These are phyloP conservation scores for silkworm (Bombyx mori) DNA, from an alignment of 1,140 invertebrate species.

Conservation along the genomic window DNA sequence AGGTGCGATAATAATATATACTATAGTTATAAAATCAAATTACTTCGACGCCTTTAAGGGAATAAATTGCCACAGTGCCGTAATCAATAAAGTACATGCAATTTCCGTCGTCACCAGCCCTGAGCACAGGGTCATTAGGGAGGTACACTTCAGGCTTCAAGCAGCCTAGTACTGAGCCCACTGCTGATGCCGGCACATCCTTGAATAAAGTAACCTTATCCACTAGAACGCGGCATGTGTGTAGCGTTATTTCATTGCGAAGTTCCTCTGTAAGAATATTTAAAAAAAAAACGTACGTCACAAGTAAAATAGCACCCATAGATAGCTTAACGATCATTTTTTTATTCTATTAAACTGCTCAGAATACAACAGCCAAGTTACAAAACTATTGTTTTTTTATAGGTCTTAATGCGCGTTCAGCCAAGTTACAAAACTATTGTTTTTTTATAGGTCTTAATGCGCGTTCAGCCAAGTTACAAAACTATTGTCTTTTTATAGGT, in stretches of 20 bases:
- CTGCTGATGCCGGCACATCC: constrained; percentile 21
- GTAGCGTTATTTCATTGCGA: constrained; percentile 33
- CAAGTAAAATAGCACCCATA: not conserved
- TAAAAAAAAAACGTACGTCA: not conserved
- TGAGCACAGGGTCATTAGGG: constrained; percentile 58
- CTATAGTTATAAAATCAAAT: not conserved
- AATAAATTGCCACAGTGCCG: constrained; percentile 74
- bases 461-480: too few relatives aligned
- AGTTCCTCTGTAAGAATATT: constrained; percentile 30
- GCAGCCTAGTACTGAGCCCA: constrained; percentile 33
- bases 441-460: too few relatives aligned
- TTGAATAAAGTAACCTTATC: constrained; percentile 30
- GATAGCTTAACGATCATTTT: too few relatives aligned
- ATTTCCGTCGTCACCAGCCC: constrained; percentile 70
- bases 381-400: too few relatives aligned
- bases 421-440: too few relatives aligned
- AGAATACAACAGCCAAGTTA: too few relatives aligned
- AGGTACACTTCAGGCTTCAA: constrained; percentile 41
- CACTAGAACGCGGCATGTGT: constrained; percentile 34
- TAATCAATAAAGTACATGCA: constrained; percentile 74
- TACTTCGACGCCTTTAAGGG: constrained; percentile 72
- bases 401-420: too few relatives aligned
- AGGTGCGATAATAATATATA: too few relatives aligned
- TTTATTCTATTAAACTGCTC: too few relatives aligned
- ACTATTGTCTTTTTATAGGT: too few relatives aligned